Evolutionary conservation across 1,140 invertebrate species (phyloP), one percentile per base, ranked within the genome.

Genomic region (Philotrypesis tridentata): DNA sequence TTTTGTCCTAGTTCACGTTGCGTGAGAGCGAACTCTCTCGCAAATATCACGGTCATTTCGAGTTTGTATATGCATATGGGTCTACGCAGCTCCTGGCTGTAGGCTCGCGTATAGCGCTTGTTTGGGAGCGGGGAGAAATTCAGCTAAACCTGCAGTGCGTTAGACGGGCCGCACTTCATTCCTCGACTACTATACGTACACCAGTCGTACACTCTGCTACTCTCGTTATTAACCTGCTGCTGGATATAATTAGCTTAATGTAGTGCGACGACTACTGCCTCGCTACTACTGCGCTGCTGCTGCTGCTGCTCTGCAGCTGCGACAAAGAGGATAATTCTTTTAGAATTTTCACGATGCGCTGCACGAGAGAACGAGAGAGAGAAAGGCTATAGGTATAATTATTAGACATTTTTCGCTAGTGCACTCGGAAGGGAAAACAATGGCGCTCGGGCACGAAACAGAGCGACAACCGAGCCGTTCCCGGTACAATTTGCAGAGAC

Each of bases 231-330:
- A 37, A 70, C n/a, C 33, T 79, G 60, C 33, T 48, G 48, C 29
- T n/a, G 48, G 48, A 31, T 25, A 9, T 55, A 37, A 71, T 79
- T 79, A 79, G 48, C 31, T 63, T 63, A 72, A 43, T 68, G 12
- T 11, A 79, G 70, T 14, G 68, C 29, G 11, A 40, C 60, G 6
- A 21, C 61, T 65, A 17, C 48, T 55, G 33, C 9, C 40, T 43
- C 48, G 48, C 48, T 55, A n/a, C 21, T 55, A 17, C 6, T 0
- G 48, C 17, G n/a, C 21, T 5, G 33, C 33, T n/a, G n/a, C n/a
- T n/a, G n/a, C n/a, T n/a, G n/a, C n/a, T n/a, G n/a, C n/a, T n/a
- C 40, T 43, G 40, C 40, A 14, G 17, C 48, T 6, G 17, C 48
- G 21, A 55, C 43, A 55, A 55, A 55, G 48, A 55, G 48, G 21